A percentile compares a stretch with the other conserved stretches of the same genome.
Evolutionary conservation across 2,888 invertebrate genomes (phyloP).

Genomic region (Thymelicus acteon): DNA sequence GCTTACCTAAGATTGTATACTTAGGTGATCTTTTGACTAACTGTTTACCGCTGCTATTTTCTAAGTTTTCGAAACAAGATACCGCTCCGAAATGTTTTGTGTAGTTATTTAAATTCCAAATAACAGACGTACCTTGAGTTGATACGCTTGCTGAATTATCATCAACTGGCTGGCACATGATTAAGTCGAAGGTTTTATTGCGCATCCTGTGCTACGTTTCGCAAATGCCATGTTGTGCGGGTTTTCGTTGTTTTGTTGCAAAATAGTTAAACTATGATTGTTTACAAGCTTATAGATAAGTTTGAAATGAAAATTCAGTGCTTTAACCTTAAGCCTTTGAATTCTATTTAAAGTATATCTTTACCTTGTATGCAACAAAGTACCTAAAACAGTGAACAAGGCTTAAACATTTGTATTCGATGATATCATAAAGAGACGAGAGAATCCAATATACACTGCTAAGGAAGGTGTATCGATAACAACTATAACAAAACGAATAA

Average conservation of each 20-base stretch:
- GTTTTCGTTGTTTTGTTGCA: conserved; percentile 25
- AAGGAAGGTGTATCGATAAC: neutral
- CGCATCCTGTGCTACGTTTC: conserved; percentile 32
- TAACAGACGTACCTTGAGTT: conserved; percentile 15
- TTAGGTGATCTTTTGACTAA: too few species aligned
- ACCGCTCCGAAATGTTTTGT: neutral
- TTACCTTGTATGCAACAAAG: too few species aligned
- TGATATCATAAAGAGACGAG: neutral
- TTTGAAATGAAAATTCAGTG: neutral
- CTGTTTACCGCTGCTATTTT: neutral
- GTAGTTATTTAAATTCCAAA: conserved; percentile 17
- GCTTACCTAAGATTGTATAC: neutral
- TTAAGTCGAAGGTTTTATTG: conserved; percentile 38
- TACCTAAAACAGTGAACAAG: neutral
- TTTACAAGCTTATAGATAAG: neutral
- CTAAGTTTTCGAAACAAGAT: too few species aligned
- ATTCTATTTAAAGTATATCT: too few species aligned
- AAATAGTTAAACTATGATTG: conserved; percentile 3
- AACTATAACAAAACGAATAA: neutral
- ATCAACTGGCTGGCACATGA: conserved; percentile 25
- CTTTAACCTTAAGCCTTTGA: too few species aligned
- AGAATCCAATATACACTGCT: neutral
- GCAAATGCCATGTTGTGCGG: conserved; percentile 31
- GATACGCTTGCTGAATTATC: conserved; percentile 36
- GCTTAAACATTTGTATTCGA: too few species aligned